Evolutionary conservation across 2,797 vertebrate species (phyloP).

Genomic region (Alauda arvensis): DNA sequence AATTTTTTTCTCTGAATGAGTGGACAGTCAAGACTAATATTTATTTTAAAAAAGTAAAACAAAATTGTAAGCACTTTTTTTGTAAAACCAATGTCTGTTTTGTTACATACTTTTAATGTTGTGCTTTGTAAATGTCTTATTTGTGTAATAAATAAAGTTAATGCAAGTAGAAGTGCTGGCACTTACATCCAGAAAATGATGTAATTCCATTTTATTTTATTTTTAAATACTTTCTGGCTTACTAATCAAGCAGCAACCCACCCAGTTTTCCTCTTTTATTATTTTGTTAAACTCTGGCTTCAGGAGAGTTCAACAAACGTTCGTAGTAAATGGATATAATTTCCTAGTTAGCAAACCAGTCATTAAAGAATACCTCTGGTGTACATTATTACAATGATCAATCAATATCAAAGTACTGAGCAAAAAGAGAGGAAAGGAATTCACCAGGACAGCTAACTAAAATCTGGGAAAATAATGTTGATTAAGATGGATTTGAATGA

Average conservation of each 20-base stretch:
- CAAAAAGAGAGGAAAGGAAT: conserved; percentile 61
- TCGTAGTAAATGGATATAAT: conserved; percentile 48
- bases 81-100: conserved; percentile 89
- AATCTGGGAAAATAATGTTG: conserved; percentile 62
- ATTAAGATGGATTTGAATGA: conserved; percentile 63
- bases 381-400: conserved; percentile 58
- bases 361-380: conserved; percentile 35
- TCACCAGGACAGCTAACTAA: conserved; percentile 64
- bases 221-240: conserved; percentile 60
- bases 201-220: conserved; percentile 70
- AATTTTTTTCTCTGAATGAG: conserved; percentile 68
- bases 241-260: conserved; percentile 49
- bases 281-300: conserved; percentile 59
- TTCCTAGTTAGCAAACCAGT: conserved; percentile 54
- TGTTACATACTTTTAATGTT: conserved; percentile 90
- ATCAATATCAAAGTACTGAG: conserved; percentile 54
- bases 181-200: conserved; percentile 70
- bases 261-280: conserved; percentile 57
- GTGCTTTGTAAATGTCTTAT: conserved; percentile 93
- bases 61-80: conserved; percentile 99
- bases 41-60: conserved; percentile 95
- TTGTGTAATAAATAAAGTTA: conserved; percentile 97
- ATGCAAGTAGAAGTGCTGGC: conserved; percentile 79
- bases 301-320: conserved; percentile 43
- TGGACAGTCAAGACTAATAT: conserved; percentile 86